Base-by-base conservation (phyloP, 1,140 invertebrate genomes). In the Thaumetopoea pityocampa region DNA sequence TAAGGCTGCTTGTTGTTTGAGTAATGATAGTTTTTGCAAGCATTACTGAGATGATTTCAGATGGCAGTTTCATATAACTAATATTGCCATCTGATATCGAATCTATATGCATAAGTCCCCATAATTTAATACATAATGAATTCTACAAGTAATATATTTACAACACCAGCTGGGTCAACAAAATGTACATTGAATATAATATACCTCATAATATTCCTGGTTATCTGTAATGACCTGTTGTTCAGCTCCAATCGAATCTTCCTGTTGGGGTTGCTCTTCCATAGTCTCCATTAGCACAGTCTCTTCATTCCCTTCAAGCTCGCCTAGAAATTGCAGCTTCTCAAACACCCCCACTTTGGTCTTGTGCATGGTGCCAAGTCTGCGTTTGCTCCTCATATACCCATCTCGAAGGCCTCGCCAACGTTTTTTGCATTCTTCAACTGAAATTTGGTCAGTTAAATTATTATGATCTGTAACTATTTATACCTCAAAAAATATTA, bases 351-450 rank as follows among this genome's bases (percentile, higher is more conserved):
- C 60, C 3, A 62, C 38, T 46, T 76, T 83, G 3, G 66, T 70
- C 29, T 65, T 74, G 29, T 77, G 72, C 51, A 79, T 61, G 3
- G 67, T 59, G 5, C 79, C 74, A 33, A 76, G 32, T n/a, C n/a
- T n/a, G 5, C 76, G 53, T 32, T 77, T 79, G 35, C 61, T 67
- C 28, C 73, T 67, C 47, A 66, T 69, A 45, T 72, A 83, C 14
- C 68, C 63, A 57, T 83, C 72, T 24, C 74, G 67, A 5, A 83
- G 64, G n/a, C 71, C 76, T 28, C 70, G 43, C 79, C 79, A 83
- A 8, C 76, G 62, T 29, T 77, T 83, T 36, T 76, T 79, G 51
- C 79, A 83, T 66, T 83, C 79, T 51, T 83, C 79, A 59, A 76
- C 79, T 83, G 59, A 14, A 83, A 83, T 52, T 37, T 38, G 11